phyloP scores from a whole-genome alignment of 2,797 vertebrate species.

The Lutjanus campechanus region DNA sequence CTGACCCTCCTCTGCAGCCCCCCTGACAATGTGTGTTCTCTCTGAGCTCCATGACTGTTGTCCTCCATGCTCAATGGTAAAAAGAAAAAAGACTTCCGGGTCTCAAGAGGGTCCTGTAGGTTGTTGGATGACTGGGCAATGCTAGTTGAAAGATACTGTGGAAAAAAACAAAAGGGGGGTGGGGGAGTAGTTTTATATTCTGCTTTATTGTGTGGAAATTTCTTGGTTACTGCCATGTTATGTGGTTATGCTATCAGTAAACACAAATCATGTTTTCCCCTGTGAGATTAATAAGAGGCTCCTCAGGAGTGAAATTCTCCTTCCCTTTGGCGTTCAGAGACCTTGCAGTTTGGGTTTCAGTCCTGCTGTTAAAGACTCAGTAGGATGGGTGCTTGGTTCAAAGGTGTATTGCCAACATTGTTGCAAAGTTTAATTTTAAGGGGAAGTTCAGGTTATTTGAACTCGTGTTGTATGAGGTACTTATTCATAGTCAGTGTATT shows the following conservation, averaged over 20 bases:
- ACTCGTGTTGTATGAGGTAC: too few relatives aligned
- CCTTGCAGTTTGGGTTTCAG: too few relatives aligned
- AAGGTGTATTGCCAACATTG: background rate
- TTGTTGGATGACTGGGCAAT: slow-evolving; percentile 22
- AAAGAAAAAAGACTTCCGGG: slow-evolving; percentile 39
- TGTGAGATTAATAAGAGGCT: background rate
- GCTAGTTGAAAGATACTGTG: slow-evolving; percentile 21
- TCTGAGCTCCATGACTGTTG: slow-evolving; percentile 50
- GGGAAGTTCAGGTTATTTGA: too few relatives aligned
- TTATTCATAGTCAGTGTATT: too few relatives aligned
- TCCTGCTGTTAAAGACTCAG: too few relatives aligned
- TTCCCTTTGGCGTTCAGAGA: background rate
- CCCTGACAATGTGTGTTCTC: slow-evolving; percentile 45
- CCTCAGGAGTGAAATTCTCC: background rate
- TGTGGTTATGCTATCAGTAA: background rate
- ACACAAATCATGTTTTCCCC: background rate
- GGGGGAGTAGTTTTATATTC: background rate
- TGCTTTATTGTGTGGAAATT: background rate
- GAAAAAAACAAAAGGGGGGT: too few relatives aligned
- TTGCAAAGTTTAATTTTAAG: background rate
- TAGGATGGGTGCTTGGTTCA: background rate
- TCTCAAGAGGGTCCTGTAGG: slow-evolving; percentile 55
- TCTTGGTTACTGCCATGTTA: background rate
- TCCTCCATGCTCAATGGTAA: slow-evolving; percentile 65
- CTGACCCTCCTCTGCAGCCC: slow-evolving; percentile 56